Percentiles rank a stretch among this genome's conserved stretches.
These are phyloP conservation scores for Oxystoma pomonae DNA, from an alignment of 2,888 invertebrate species.

Conservation along the genomic window DNA sequence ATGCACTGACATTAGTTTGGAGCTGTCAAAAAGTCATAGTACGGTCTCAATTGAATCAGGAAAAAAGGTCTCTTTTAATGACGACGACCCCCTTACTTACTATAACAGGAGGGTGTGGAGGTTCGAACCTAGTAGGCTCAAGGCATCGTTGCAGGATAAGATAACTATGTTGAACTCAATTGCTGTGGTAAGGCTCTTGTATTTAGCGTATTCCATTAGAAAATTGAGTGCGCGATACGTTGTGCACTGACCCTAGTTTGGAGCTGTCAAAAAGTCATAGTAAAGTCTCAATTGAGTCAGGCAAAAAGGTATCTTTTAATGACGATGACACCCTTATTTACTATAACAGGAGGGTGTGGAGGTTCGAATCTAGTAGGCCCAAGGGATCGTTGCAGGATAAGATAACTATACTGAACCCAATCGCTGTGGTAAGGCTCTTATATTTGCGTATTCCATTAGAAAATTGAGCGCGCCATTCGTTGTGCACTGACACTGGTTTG, in stretches of 20 bases:
- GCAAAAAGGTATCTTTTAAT: conserved; percentile 62
- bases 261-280: too few species aligned
- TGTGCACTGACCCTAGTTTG: too few species aligned
- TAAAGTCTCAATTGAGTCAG: too few species aligned
- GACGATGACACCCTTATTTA: conserved; percentile 73
- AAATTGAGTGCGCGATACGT: too few species aligned
- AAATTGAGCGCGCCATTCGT: too few species aligned
- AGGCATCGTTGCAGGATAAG: conserved; percentile 61
- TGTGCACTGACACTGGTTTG: too few species aligned
- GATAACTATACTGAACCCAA: conserved; percentile 72
- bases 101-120: conserved; percentile 71
- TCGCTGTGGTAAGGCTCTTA: conserved; percentile 47
- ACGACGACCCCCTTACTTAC: conserved; percentile 73
- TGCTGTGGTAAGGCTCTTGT: conserved; percentile 33
- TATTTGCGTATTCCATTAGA: too few species aligned
- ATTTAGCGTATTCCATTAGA: too few species aligned
- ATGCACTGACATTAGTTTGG: too few species aligned
- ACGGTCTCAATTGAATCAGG: too few species aligned
- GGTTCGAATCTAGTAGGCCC: conserved; percentile 65
- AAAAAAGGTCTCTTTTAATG: conserved; percentile 61
- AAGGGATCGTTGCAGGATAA: conserved; percentile 63
- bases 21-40: too few species aligned
- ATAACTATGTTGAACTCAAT: conserved; percentile 76
- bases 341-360: conserved; percentile 70
- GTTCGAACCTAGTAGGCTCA: conserved; percentile 65